Percentiles rank a stretch among this genome's conserved stretches.
These are phyloP conservation scores for Thymelicus sylvestris DNA, from an alignment of 2,888 invertebrate species.

Conservation along the genomic window DNA sequence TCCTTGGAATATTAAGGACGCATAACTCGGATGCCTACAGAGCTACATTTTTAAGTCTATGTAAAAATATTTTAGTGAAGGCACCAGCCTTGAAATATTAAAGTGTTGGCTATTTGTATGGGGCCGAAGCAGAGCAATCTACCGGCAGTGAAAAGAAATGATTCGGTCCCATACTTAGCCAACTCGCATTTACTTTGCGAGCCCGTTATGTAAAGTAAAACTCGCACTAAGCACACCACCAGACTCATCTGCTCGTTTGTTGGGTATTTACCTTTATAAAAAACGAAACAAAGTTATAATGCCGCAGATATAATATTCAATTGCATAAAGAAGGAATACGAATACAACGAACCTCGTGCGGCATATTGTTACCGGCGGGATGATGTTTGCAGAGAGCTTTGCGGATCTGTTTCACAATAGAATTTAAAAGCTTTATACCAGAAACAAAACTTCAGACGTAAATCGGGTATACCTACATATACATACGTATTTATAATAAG, in stretches of 20 bases:
- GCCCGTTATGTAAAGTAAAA: no score
- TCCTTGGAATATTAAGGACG: constrained; percentile 8
- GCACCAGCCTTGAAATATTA: no score
- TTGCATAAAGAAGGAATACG: background rate
- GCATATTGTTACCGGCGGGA: constrained; percentile 12
- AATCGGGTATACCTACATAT: background rate
- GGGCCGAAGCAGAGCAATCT: no score
- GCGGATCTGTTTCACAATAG: constrained; percentile 15
- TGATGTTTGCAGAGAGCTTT: constrained; percentile 17
- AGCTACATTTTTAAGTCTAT: background rate
- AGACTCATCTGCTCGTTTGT: no score
- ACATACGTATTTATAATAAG: background rate
- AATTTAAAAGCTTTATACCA: constrained; percentile 10
- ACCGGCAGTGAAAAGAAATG: no score
- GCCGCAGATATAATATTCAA: no score
- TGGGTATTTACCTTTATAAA: background rate
- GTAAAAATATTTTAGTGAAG: no score
- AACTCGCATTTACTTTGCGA: no score
- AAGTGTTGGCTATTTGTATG: no score
- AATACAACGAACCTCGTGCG: background rate
- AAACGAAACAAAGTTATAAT: background rate
- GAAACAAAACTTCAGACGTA: background rate
- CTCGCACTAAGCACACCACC: no score
- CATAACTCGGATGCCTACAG: background rate
- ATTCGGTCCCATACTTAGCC: no score